Evolutionary conservation across 2,888 invertebrate species (phyloP), one percentile per base, ranked within the genome.

Genomic region (Acleris holmiana): DNA sequence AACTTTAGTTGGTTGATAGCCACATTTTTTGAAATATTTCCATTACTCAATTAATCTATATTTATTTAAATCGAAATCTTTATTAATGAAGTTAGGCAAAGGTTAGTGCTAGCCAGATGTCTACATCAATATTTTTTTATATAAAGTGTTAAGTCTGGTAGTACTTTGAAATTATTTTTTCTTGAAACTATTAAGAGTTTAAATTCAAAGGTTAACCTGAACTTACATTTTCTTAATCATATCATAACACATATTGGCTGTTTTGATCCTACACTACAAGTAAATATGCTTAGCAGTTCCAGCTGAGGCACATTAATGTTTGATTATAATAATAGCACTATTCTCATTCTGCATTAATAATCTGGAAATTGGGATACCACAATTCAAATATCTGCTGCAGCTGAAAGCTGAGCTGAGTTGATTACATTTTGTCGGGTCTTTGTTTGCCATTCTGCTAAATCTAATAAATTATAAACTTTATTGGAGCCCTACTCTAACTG

Each of bases 91-190:
- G 61, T 49, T 61, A 17, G 49, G 41, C 41, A 55, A 61, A 44
- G 55, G 48, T 62, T 55, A 41, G 54, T 61, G 54, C 54, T 61
- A 54, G 48, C 48, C 48, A 48, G 49, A 25, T 49, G 19, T 62
- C 35, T 61, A 46, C 53, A 23, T 47, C 51, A 40, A 51, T 60
- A 29, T n/a, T 51, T 50, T 21, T 51, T 17, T 51, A 60, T 51
- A 25, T 60, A 47, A 61, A 29, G 47, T 61, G 40, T 48, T 4
- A 21, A 13, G 21, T 17, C 17, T 48, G 44, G 44, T 44, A 6
- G 6, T 44, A n/a, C 44, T n/a, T n/a, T 44, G 44, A 15, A 44
- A 44, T 17, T 44, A 6, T 17, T n/a, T 41, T 44, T 17, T 17
- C 17, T 15, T 17, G 2, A 44, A 44, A 44, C 17, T 17, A n/a